Evolutionary conservation across 2,113 vertebrate genomes (phyloP), one percentile per base, ranked within the genome.

Genomic region (Condylura cristata): DNA sequence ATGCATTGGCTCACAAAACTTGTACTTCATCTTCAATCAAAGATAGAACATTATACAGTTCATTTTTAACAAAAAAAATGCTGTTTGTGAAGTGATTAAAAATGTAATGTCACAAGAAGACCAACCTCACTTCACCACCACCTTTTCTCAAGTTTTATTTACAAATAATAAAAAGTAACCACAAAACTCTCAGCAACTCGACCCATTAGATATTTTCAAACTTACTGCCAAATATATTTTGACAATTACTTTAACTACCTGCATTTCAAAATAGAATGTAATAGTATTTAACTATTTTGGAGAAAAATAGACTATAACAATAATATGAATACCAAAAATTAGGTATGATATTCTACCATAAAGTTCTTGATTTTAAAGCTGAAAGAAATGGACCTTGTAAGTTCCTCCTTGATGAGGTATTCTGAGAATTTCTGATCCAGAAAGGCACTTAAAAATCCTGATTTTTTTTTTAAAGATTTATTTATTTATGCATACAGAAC

Each of bases 81-180:
- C 2, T 53, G 8, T 89, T 92, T 95, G n/a, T 81, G 60, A 96
- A 81, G 34, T 87, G 30, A 82, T 87, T 91, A 68, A 96, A 94
- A 91, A 74, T 80, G n/a, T 56, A 91, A 74, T 80, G 30, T 56
- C 41, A 48, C 14, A 63, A 86, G 32, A 78, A 0, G 63, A 51
- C 26, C 20, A 71, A 75, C 30, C 34, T 96, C 30, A 82, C 18
- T 44, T 56, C 24, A 85, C 28, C 30, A 8, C 39, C 16, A 68
- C 61, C n/a, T 81, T 74, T 24, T 79, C 92, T 51, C 0, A 46
- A 68, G 46, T 56, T 86, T 71, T 96, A 88, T 80, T 90, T 85
- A 88, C 2, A 10, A 87, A 63, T 53, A 88, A 86, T 60, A 83
- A 76, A 96, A 85, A 93, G 14, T 26, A 93, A 46, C 6, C 18